Base-by-base conservation (phyloP, 2,888 invertebrate genomes). In the Deroplatys truncata region DNA sequence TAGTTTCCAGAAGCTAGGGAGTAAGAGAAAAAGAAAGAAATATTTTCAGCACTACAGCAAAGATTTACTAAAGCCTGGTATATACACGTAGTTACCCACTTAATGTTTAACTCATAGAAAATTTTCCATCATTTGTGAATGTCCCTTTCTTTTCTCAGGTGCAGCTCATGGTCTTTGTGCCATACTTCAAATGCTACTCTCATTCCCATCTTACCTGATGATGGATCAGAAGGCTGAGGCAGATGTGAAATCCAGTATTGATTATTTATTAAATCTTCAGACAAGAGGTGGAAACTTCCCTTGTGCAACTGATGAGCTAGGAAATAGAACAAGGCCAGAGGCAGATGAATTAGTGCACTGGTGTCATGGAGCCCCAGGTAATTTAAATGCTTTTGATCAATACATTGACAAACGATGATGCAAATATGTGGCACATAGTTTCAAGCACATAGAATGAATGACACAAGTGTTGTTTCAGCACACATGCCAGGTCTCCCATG, bases 291-390 rank as follows among this genome's bases (percentile, higher is more conserved):
- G 97, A 0, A 97, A 97, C 93, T 97, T 97, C 93, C 96, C 97
- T 0, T 96, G 96, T 91, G 96, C 97, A 8, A 94, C 96, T 92
- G 97, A 96, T 91, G 97, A 98, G 92, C 93, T 96, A 88, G 94
- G 94, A 9, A 92, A 94, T 82, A 93, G 93, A 84, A 95, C 95
- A 5, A 90, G 92, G 90, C 91, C 92, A 5, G 93, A 93, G 28
- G 93, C 93, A 20, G 96, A 97, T 90, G 96, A 97, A 90, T 93
- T 98, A 20, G 95, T 98, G 0, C 98, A 98, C 92, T 98, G 98
- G 98, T 98, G 98, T 93, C 98, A 98, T 92, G 98, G 98, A 0
- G 97, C 97, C 16, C 96, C 97, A 15, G 98, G 95, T 93, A 92
- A 90, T 89, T 90, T n/a, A 13, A 82, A 20, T 86, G 84, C 82